Evolutionary conservation across 2,888 invertebrate genomes (phyloP).

Genomic region (Acronicta psi): DNA sequence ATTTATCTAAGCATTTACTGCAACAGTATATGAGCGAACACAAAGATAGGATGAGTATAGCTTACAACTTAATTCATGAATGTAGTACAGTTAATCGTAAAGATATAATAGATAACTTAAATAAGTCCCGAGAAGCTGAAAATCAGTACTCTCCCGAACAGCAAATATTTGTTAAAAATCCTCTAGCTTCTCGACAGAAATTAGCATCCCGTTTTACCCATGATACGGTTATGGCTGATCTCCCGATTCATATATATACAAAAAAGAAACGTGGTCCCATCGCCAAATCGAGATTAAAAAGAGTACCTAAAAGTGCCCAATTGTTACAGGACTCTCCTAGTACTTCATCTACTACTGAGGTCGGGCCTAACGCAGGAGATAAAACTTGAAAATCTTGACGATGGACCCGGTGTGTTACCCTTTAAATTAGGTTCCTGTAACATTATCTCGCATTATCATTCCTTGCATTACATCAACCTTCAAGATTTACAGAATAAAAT

Average conservation of each 20-base stretch:
- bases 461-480: conserved; percentile 31
- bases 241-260: background rate
- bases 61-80: conserved; percentile 39
- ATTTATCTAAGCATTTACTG: conserved; percentile 41
- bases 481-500: background rate
- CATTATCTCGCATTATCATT: conserved; percentile 44
- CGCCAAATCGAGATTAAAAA: background rate
- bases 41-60: conserved; percentile 31
- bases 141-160: conserved; percentile 3
- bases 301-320: background rate
- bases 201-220: background rate
- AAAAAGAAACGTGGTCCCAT: conserved; percentile 16
- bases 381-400: conserved; percentile 10
- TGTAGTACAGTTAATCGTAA: conserved; percentile 20
- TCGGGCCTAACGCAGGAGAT: conserved; percentile 1
- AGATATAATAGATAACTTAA: conserved; percentile 22
- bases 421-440: conserved; percentile 44
- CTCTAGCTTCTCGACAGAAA: background rate
- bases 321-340: conserved; percentile 2
- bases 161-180: background rate
- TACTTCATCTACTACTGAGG: background rate
- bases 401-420: conserved; percentile 40
- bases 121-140: background rate
- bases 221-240: background rate
- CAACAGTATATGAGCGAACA: conserved; percentile 47